Evolutionary conservation across 2,797 vertebrate species (phyloP).

Genomic region (Platalea minor): DNA sequence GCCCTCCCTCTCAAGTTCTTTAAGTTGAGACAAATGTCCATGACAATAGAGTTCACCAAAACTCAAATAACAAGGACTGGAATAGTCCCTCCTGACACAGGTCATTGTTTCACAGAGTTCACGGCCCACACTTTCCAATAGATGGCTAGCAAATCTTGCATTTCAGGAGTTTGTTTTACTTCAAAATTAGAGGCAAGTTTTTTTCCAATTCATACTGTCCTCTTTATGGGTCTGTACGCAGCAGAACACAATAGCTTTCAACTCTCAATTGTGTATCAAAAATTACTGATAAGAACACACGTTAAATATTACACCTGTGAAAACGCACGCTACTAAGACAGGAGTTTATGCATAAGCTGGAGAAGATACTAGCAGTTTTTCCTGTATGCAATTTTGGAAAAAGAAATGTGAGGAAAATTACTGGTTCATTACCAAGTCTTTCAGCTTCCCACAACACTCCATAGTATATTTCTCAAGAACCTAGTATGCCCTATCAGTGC

Average conservation of each 20-base stretch:
- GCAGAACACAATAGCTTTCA: neutral
- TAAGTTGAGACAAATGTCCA: neutral
- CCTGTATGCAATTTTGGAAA: neutral
- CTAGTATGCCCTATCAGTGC: neutral
- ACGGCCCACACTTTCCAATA: fast-evolving
- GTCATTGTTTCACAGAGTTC: neutral
- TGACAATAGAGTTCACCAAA: neutral
- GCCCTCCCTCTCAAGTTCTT: neutral
- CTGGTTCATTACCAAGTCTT: neutral
- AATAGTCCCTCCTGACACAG: neutral
- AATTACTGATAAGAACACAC: neutral
- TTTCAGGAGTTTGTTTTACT: neutral
- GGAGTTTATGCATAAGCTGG: neutral
- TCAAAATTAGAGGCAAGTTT: neutral
- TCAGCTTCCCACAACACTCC: neutral
- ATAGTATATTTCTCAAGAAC: neutral
- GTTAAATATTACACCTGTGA: neutral
- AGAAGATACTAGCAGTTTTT: neutral
- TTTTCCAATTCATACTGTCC: neutral
- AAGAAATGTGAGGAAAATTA: neutral
- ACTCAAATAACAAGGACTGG: neutral
- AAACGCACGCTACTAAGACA: neutral
- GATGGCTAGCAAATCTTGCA: neutral
- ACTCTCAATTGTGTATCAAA: neutral
- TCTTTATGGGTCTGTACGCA: neutral